These are phyloP conservation scores for Athene cunicularia DNA, from an alignment of 2,113 vertebrate species.

Conservation along the genomic window DNA sequence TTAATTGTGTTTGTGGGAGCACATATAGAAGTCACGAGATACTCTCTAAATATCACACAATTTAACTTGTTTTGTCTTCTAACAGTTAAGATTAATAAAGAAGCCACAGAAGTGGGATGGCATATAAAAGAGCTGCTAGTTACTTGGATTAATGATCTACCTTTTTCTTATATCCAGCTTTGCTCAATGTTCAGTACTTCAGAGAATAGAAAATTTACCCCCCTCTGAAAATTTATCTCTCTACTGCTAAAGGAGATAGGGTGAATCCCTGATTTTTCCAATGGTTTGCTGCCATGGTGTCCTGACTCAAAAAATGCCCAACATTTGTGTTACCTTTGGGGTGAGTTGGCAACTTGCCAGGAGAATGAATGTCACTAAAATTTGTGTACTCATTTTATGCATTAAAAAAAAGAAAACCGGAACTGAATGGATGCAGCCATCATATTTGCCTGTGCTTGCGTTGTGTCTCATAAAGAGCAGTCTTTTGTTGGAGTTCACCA, in stretches of 20 bases:
- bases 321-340: neutral
- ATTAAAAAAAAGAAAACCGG: neutral
- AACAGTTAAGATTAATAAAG: slow-evolving; percentile 22
- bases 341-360: neutral
- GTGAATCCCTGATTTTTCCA: neutral
- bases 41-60: neutral
- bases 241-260: neutral
- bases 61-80: slow-evolving; percentile 34
- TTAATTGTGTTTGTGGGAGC: neutral
- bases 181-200: neutral
- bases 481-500: slow-evolving; percentile 57
- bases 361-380: neutral
- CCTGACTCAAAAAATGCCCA: neutral
- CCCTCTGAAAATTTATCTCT: neutral
- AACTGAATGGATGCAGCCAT: neutral
- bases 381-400: neutral
- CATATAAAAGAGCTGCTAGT: neutral
- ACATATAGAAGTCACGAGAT: neutral
- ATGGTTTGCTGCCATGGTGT: neutral
- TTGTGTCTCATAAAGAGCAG: neutral
- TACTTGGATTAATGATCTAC: neutral
- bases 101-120: neutral
- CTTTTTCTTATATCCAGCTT: neutral
- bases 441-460: neutral
- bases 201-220: neutral